Conservation (phyloP, 2,113 vertebrate species). For the Procavia capensis region DNA sequence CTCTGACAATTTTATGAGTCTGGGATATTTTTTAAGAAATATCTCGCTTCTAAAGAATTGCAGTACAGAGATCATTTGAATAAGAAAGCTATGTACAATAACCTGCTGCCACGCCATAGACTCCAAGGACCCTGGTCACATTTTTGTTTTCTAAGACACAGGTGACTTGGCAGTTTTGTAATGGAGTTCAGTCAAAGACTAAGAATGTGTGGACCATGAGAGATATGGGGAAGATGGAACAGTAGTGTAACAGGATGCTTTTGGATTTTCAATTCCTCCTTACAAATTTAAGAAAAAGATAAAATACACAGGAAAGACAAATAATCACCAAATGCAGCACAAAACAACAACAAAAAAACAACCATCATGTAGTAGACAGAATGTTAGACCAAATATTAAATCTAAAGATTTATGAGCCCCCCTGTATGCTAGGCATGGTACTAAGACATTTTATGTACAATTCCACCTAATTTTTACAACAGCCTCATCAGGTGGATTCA, state of each 20-base stretch:
- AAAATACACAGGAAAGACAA: neutral
- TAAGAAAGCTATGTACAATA: neutral
- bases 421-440: neutral
- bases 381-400: neutral
- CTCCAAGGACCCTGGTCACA: neutral
- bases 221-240: neutral
- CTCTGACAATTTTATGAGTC: neutral
- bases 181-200: neutral
- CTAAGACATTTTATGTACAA: neutral
- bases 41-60: neutral
- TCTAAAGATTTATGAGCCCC: neutral
- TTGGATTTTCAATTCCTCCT: neutral
- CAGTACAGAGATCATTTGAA: neutral
- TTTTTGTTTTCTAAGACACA: neutral
- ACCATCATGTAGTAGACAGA: neutral
- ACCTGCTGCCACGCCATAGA: neutral
- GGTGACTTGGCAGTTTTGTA: slow-evolving; percentile 9
- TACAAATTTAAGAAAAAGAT: neutral
- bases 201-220: neutral
- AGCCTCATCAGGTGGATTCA: neutral
- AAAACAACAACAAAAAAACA: too few relatives aligned
- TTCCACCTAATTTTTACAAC: neutral
- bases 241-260: neutral
- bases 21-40: neutral
- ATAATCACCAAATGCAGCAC: neutral